These are phyloP conservation scores for Metaphire vulgaris DNA, from an alignment of 1,140 invertebrate species.

Conservation along the genomic window DNA sequence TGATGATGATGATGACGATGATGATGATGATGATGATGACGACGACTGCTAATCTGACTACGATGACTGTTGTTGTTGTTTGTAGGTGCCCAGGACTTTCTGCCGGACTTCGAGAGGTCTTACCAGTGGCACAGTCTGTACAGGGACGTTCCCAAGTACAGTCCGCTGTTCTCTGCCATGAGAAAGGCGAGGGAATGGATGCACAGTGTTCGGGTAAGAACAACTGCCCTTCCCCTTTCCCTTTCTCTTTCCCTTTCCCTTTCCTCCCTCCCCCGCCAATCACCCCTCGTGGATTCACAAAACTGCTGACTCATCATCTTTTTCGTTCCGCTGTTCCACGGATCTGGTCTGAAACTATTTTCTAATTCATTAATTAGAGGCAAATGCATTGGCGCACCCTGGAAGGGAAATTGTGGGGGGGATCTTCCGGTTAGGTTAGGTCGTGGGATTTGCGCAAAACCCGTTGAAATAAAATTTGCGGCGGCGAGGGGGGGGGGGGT, in stretches of 20 bases:
- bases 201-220: constrained; percentile 26
- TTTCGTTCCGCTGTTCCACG: background rate
- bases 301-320: background rate
- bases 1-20: constrained; percentile 23
- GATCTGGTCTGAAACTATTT: too few relatives aligned
- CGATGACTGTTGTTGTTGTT: background rate
- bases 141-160: constrained; percentile 24
- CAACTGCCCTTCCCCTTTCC: too few relatives aligned
- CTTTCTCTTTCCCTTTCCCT: too few relatives aligned
- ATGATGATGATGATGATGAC: constrained; percentile 17
- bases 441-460: too few relatives aligned
- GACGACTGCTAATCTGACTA: background rate
- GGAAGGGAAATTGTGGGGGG: background rate
- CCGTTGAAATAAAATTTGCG: too few relatives aligned
- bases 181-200: constrained; percentile 29
- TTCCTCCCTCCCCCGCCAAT: too few relatives aligned
- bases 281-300: background rate
- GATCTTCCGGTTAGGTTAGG: too few relatives aligned
- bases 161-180: constrained; percentile 22
- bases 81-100: constrained; percentile 29
- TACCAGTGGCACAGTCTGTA: constrained; percentile 28
- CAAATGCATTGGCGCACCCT: background rate
- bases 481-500: too few relatives aligned
- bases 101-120: constrained; percentile 27
- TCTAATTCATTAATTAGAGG: too few relatives aligned